Percentiles rank a stretch among this genome's conserved stretches.
phyloP scores from a whole-genome alignment of 2,797 vertebrate species.

The Coendou prehensilis region DNA sequence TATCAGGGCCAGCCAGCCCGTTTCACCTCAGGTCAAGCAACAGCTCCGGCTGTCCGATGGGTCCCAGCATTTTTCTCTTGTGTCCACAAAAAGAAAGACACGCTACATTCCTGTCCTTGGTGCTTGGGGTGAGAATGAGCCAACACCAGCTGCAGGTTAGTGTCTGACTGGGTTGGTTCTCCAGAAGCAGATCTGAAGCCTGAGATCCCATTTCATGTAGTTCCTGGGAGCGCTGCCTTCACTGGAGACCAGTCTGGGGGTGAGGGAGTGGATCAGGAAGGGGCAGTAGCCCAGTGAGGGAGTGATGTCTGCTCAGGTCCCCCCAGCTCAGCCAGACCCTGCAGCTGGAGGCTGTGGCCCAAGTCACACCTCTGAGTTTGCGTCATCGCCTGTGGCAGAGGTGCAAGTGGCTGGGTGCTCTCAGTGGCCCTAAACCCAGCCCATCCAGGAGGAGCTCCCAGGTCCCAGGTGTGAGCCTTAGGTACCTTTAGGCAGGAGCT shows the following conservation, averaged over 20 bases:
- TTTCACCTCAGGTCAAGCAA: neutral
- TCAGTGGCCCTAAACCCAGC: neutral
- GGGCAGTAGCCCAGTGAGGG: neutral
- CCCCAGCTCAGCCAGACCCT: neutral
- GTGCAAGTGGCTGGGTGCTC: neutral
- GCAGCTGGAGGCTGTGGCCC: neutral
- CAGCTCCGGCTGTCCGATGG: neutral
- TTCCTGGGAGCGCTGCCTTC: neutral
- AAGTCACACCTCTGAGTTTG: neutral
- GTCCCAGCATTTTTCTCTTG: neutral
- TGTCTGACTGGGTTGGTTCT: neutral
- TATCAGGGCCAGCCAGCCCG: accelerated
- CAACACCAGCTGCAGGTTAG: accelerated
- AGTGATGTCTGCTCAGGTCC: no score
- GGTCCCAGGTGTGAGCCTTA: neutral
- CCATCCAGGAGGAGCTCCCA: neutral
- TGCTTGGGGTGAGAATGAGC: neutral
- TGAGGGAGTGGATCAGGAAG: neutral
- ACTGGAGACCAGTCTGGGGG: neutral
- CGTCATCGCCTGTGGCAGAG: neutral
- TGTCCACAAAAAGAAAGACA: neutral
- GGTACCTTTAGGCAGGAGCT: neutral
- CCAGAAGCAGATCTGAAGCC: neutral
- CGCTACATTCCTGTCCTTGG: neutral
- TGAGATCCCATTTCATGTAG: neutral